A percentile compares a stretch with the other conserved stretches of the same genome.
Evolutionary conservation across 2,113 vertebrate species (phyloP).

Genomic region (Taxidea taxus): DNA sequence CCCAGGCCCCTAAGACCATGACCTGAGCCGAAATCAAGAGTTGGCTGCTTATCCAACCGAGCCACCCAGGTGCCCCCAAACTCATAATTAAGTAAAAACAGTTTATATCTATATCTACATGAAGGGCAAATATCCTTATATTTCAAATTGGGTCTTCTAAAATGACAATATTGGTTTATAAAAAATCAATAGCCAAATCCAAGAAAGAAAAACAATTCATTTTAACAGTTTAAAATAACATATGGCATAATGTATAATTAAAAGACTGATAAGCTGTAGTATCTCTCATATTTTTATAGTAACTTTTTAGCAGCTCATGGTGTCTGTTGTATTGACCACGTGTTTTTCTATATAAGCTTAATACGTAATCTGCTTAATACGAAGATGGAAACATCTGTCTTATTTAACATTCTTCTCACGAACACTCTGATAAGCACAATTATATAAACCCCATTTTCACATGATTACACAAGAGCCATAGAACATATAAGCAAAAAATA

Average conservation of each 20-base stretch:
- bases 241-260: not conserved
- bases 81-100: not conserved
- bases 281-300: not conserved
- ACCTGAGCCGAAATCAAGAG: not conserved
- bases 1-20: not conserved
- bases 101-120: not conserved
- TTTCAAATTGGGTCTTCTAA: not conserved
- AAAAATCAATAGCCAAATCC: not conserved
- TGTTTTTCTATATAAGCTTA: not conserved
- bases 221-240: not conserved
- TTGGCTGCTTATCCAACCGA: not conserved
- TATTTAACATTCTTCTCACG: not conserved
- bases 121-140: not conserved
- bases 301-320: not conserved
- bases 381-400: not conserved
- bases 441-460: not conserved
- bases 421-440: not conserved
- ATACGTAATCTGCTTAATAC: not conserved
- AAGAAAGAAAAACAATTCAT: not conserved
- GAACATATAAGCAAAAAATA: not conserved
- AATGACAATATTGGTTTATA: not conserved
- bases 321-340: not conserved
- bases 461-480: not conserved
- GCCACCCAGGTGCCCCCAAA: not conserved
- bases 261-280: not conserved